Evolutionary conservation across 2,113 vertebrate species (phyloP), one percentile per base, ranked within the genome.

Genomic region (Thamnaconus septentrionalis): DNA sequence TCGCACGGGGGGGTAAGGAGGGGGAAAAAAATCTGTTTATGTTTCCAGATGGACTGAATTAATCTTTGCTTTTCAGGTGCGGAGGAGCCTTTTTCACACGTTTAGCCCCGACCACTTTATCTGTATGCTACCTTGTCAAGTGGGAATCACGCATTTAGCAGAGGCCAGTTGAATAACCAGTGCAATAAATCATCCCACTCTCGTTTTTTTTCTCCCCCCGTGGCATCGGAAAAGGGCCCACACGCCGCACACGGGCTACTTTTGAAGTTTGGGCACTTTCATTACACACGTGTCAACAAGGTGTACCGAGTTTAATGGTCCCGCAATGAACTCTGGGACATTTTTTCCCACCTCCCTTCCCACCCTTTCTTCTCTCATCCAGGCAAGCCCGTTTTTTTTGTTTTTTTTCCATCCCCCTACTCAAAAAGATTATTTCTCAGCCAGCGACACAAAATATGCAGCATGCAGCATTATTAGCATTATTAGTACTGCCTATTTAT

Each of bases 241-340:
- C 69, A 69, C 62, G 8, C 56, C 66, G 53, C 11, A 51, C 74
- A 84, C 63, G 74, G 71, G 71, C 65, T 78, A 31, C 18, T 71
- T 80, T 82, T 86, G 84, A 86, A 83, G 86, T 86, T 81, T 66
- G 67, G 78, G 73, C 77, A 74, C 73, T 87, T 88, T 78, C 82
- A 89, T 88, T 89, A 87, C 88, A 86, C 73, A 86, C 79, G 60
- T 86, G 84, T 88, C 85, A 87, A 86, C 87, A 82, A 75, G 75
- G 72, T 75, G 82, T 75, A 69, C 73, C 84, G 69, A 83, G 82
- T 87, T 79, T 73, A 80, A 89, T 80, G 76, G 73, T 87, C 70
- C 73, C 61, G 64, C 62, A 42, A 66, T 73, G 71, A 83, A 77
- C 75, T 80, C 41, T 7, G 44, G 56, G 71, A 73, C 73, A 65